Evolutionary conservation across 1,140 invertebrate species (phyloP), one percentile per base, ranked within the genome.

Genomic region (Xylocopa sonorina): DNA sequence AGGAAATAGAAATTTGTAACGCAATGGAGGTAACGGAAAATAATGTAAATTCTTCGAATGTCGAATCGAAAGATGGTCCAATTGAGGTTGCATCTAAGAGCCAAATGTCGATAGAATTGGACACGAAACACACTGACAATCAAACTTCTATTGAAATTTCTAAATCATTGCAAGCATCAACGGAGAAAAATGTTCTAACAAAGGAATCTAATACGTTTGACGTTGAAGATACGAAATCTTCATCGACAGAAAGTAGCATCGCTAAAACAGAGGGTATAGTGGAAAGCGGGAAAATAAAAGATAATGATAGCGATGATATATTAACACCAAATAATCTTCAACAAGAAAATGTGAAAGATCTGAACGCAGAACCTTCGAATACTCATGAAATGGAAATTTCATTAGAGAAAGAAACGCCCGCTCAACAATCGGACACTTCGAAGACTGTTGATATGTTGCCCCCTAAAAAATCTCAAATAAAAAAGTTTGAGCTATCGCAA

Each of bases 381-480:
- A 29, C 58, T 53, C 21, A 38, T 12, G 48, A 77, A 60, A 9
- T 34, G 9, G 64, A 81, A 64, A 3, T 50, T 57, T 34, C 43
- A 41, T 4, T 14, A 0, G 66, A 80, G 34, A 84, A 86, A 41
- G 14, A 68, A 46, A 32, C 64, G 27, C 29, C 27, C 50, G 18
- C 32, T 34, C 50, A 72, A 24, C 53, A 60, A 41, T n/a, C 21
- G 34, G 84, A 84, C 43, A 21, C 34, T 12, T 24, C 38, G 16
- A 83, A 87, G 68, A 71, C 43, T 50, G 34, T 90, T 14, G 91
- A 92, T 7, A 90, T 89, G 55, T 38, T 92, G 4, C 90, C 90
- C 2, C 91, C 91, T 1, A 92, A 92, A 51, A 93, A 93, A 27
- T 92, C 89, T 0, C 92, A 93, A 67, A 93, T 92, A 18, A 93